Evolutionary conservation across 2,888 invertebrate species (phyloP), one percentile per base, ranked within the genome.

Genomic region (Tyria jacobaeae): DNA sequence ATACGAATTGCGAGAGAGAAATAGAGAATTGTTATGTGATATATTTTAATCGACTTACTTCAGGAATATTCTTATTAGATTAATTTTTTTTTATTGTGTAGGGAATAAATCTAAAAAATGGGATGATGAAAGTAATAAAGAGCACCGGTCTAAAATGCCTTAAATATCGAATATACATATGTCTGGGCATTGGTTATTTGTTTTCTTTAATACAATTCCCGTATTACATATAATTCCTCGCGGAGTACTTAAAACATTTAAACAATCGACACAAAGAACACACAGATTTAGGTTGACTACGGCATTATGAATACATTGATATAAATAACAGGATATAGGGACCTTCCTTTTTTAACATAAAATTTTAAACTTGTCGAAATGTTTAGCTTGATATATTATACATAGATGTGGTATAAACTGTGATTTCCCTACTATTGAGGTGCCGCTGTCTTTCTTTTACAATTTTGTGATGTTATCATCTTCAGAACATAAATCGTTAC

Each of bases 401-500:
- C 2, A 39, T 41, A n/a, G 17, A 7, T 50, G 10, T 12, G 0
- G 15, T 48, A 25, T 48, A 48, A 25, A 48, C n/a, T 14, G 15
- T 5, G 14, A 48, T 9, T 24, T 12, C 21, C 6, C 17, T 50
- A 12, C 0, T 21, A 51, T 17, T 9, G 39, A 10, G 9, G 6
- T 4, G 52, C 14, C 17, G 34, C 14, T 47, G 24, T 27, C 31
- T 4, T 52, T 15, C 1, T 39, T 53, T 37, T n/a, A n/a, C 12
- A 25, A 27, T 39, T 37, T 7, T 39, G 39, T 25, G 25, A 17
- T 25, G 3, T 27, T 54, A 41, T 6, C 27, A 27, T 12, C 24
- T 17, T 14, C 27, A 39, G 41, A 27, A 27, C n/a, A 39, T n/a
- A 54, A 27, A 41, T 54, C 51, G 51, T 35, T 54, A 51, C 58